Conservation (phyloP, 2,888 invertebrate genomes). For the Choreutis nemorana region DNA sequence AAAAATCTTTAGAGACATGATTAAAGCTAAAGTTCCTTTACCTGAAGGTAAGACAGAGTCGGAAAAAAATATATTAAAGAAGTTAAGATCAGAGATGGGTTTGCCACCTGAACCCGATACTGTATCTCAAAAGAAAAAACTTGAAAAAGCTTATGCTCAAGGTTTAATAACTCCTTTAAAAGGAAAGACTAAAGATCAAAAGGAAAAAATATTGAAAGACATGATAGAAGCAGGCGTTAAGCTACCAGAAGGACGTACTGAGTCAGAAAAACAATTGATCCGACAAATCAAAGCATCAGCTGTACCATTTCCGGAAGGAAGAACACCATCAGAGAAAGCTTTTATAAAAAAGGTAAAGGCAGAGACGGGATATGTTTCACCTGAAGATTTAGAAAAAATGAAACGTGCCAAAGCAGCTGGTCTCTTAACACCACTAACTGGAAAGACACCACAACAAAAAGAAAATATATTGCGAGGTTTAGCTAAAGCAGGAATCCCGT, state of each 20-base stretch:
- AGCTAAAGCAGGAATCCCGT: conserved; percentile 10
- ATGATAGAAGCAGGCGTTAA: conserved; percentile 16
- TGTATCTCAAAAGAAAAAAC: too few species aligned
- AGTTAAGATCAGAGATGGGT: too few species aligned
- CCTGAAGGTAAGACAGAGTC: too few species aligned
- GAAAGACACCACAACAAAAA: conserved; percentile 15
- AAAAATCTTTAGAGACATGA: conserved; percentile 10
- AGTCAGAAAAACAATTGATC: conserved; percentile 5
- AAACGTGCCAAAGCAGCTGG: conserved; percentile 5
- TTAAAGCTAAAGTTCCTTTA: too few species aligned
- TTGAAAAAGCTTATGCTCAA: conserved; percentile 13
- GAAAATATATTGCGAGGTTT: conserved; percentile 14
- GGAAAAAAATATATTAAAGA: too few species aligned
- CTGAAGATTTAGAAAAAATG: conserved; percentile 7
- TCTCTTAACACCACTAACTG: conserved; percentile 8
- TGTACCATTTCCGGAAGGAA: conserved; percentile 16
- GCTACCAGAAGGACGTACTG: conserved; percentile 12
- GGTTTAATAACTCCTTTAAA: conserved; percentile 18
- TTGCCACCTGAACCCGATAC: too few species aligned
- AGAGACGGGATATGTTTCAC: conserved; percentile 12
- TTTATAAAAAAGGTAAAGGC: conserved; percentile 12
- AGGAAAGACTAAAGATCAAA: conserved; percentile 17
- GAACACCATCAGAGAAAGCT: conserved; percentile 16
- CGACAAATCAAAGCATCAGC: too few species aligned
- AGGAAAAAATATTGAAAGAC: conserved; percentile 18